Conservation (phyloP, 2,113 vertebrate species). For the Apus apus region DNA sequence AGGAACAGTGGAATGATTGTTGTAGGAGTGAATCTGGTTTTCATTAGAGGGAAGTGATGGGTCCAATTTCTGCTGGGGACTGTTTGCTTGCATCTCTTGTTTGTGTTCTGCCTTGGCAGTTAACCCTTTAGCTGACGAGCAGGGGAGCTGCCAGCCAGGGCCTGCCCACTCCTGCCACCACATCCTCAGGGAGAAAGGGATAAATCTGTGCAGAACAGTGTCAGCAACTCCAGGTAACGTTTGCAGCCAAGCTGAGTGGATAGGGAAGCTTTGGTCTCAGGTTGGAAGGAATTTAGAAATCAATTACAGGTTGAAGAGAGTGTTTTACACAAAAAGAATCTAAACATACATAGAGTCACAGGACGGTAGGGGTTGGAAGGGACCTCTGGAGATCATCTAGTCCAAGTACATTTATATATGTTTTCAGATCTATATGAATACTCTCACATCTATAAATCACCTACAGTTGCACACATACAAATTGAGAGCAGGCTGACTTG, state of each 20-base stretch:
- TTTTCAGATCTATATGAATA: too few relatives aligned
- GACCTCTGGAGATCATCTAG: too few relatives aligned
- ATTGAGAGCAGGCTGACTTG: not conserved
- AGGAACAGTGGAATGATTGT: constrained; percentile 81
- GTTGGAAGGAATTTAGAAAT: not conserved
- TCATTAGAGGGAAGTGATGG: constrained; percentile 78
- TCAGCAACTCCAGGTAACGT: not conserved
- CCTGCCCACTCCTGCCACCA: not conserved
- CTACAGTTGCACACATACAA: fast-evolving
- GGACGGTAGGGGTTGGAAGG: too few relatives aligned
- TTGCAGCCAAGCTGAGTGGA: not conserved
- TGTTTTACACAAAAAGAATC: not conserved
- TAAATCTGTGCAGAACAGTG: fast-evolving
- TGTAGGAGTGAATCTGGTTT: constrained; percentile 81
- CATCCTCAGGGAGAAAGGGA: fast-evolving
- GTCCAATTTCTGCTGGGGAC: constrained; percentile 75
- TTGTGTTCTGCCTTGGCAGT: constrained; percentile 66
- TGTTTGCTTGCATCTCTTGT: constrained; percentile 68
- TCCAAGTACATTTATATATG: too few relatives aligned
- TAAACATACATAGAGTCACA: too few relatives aligned
- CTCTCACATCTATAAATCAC: too few relatives aligned
- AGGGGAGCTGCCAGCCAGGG: not conserved
- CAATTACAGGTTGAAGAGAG: not conserved
- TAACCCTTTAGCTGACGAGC: constrained; percentile 34
- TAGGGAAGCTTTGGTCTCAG: not conserved